phyloP scores from a whole-genome alignment of 1,140 invertebrate genomes.

The Aphis gossypii region DNA sequence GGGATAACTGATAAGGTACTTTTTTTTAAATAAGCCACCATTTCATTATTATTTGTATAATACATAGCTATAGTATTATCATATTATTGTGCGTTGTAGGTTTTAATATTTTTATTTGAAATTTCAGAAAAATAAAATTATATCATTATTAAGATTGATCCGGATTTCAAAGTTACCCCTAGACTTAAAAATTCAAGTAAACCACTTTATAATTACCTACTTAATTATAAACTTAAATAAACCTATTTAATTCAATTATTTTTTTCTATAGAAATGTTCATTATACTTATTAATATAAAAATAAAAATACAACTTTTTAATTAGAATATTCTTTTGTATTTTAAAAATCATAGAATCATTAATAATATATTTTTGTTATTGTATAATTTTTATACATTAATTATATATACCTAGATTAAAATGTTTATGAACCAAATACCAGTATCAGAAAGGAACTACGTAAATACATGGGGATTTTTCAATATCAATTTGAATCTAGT shows the following conservation, averaged over 20 bases:
- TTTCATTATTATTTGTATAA: not conserved
- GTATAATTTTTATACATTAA: too few species aligned
- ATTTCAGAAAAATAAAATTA: not conserved
- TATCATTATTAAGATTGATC: not conserved
- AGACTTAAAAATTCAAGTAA: not conserved
- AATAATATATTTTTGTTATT: too few species aligned
- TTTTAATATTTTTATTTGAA: too few species aligned
- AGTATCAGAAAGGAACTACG: not conserved
- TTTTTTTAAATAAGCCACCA: not conserved
- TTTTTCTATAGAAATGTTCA: too few species aligned
- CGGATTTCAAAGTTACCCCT: not conserved
- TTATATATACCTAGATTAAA: not conserved
- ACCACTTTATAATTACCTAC: not conserved
- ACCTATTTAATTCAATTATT: too few species aligned
- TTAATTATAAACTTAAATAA: too few species aligned
- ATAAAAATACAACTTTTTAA: too few species aligned
- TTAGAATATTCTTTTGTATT: too few species aligned
- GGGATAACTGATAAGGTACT: not conserved
- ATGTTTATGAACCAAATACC: slow-evolving; percentile 4
- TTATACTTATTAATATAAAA: too few species aligned
- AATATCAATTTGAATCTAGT: not conserved
- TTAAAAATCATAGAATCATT: too few species aligned
- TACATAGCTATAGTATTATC: not conserved
- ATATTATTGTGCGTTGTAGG: too few species aligned
- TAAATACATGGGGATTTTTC: not conserved